phyloP scores from a whole-genome alignment of 2,888 invertebrate species.

The Tortricodes alternella region DNA sequence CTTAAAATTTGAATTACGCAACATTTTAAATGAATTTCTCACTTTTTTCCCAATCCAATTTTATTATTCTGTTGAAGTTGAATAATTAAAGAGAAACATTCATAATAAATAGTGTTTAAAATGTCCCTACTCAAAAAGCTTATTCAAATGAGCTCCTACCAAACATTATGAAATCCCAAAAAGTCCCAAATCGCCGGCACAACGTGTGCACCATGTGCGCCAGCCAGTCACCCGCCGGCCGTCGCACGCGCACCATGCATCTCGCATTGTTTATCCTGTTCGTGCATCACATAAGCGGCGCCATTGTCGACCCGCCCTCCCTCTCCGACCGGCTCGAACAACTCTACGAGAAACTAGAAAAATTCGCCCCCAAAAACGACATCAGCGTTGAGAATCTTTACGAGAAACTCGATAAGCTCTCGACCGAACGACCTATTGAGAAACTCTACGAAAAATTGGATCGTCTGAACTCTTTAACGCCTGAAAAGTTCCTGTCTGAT shows the following conservation, averaged over 20 bases:
- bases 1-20: too few species aligned
- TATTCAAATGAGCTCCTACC: too few species aligned
- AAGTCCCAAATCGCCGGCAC: slow-evolving; percentile 1
- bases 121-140: too few species aligned
- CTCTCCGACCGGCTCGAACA: slow-evolving; percentile 59
- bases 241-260: slow-evolving; percentile 63
- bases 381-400: background rate
- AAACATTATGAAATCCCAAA: background rate
- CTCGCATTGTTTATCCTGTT: slow-evolving; percentile 54
- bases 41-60: too few species aligned
- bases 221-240: slow-evolving; percentile 48
- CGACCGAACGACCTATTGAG: slow-evolving; percentile 42
- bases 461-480: slow-evolving; percentile 56
- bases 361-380: slow-evolving; percentile 45
- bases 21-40: too few species aligned
- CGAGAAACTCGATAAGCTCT: background rate
- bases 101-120: too few species aligned
- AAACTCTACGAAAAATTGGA: slow-evolving; percentile 63
- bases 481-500: slow-evolving; percentile 52
- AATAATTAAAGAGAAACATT: too few species aligned
- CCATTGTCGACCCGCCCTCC: slow-evolving; percentile 60
- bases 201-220: slow-evolving; percentile 40
- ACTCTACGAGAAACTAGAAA: slow-evolving; percentile 65
- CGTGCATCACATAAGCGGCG: slow-evolving; percentile 53
- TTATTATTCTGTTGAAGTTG: too few species aligned